Evolutionary conservation across 1,140 invertebrate species (phyloP), one percentile per base, ranked within the genome.

Genomic region (Drosophila auraria): DNA sequence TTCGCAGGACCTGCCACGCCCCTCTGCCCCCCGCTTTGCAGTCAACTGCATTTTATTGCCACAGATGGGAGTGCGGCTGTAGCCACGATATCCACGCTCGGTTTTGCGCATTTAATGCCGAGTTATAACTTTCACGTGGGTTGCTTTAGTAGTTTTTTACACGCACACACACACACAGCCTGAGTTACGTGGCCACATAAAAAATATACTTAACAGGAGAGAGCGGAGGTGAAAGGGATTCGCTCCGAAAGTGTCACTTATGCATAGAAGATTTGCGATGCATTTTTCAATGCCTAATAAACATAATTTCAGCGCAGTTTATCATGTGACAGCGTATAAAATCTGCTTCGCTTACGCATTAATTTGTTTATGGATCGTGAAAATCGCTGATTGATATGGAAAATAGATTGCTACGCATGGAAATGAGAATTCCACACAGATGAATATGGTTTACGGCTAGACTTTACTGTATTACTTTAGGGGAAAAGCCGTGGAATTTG

Each of bases 1-100:
- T 87, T 83, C 53, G 44, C 78, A 65, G 59, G 78, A 42, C 68
- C 70, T 44, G 68, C 15, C 68, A 56, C 70, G 36, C 53, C 66
- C 49, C 15, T 14, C 12, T 20, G 12, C 2, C 36, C 36, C 23
- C 45, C 38, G n/a, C 23, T 14, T 25, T n/a, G 76, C 68, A 64
- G 56, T 65, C 78, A 87, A 89, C 83, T 83, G 83, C 84, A 89
- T 87, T 87, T 87, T 89, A 87, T 87, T 89, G 78, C 72, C 59
- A 51, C 66, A 61, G 56, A 38, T 83, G 64, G 47, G 62, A 56
- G 33, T 54, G 36, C 11, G 40, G 17, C 25, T 56, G 63, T 25
- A 75, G 61, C 63, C 69, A 66, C 66, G 80, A 64, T 78, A 81
- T 80, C 72, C 64, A 78, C 78, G 84, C 78, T 89, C 51, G 61